phyloP scores from a whole-genome alignment of 2,888 invertebrate species.

The Adelognathus sp. region DNA sequence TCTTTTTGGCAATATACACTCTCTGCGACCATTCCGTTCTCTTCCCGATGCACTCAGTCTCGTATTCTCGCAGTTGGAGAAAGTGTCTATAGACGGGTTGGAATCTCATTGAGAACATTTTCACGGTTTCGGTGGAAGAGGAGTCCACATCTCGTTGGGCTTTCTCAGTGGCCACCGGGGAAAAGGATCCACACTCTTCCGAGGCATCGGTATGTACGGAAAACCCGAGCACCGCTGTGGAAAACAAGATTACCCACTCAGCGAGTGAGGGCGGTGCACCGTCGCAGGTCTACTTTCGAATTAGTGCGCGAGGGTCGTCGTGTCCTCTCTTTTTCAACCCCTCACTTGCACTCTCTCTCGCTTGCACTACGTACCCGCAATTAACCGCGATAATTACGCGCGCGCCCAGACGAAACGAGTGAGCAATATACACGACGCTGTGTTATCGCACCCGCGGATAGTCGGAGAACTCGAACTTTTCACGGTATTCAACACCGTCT shows the following conservation, averaged over 20 bases:
- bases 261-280: conserved; percentile 43
- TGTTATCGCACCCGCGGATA: conserved; percentile 57
- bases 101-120: conserved; percentile 14
- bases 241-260: conserved; percentile 69
- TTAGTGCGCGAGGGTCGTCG: conserved; percentile 54
- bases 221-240: conserved; percentile 39
- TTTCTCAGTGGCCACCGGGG: conserved; percentile 8
- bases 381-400: conserved; percentile 65
- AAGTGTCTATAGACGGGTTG: neutral
- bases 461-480: conserved; percentile 59
- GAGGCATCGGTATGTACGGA: neutral
- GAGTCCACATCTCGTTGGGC: neutral
- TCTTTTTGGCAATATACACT: neutral
- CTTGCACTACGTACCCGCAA: conserved; percentile 57
- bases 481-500: conserved; percentile 3
- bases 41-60: neutral
- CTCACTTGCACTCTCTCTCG: conserved; percentile 28
- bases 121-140: neutral
- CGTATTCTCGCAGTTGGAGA: neutral
- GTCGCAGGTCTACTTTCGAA: conserved; percentile 60
- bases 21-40: neutral
- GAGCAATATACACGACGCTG: conserved; percentile 51
- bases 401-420: conserved; percentile 56
- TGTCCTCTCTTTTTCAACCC: conserved; percentile 9
- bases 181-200: neutral